Percentiles rank a stretch among this genome's conserved stretches.
Evolutionary conservation across 2,888 invertebrate genomes (phyloP).

Genomic region (Drosophila peninsularis): DNA sequence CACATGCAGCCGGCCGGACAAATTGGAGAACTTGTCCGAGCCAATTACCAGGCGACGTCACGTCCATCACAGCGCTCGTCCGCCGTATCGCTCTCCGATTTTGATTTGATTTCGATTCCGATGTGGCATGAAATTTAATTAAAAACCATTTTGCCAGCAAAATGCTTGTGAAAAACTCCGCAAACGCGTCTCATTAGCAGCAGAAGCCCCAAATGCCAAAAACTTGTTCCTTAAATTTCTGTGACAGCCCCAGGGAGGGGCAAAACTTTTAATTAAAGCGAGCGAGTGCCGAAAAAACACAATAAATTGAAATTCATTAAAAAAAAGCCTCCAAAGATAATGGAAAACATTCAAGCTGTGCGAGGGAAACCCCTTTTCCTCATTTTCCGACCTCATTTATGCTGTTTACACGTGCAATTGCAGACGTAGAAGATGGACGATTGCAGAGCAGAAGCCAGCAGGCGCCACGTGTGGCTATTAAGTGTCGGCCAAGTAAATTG

Average conservation of each 20-base stretch:
- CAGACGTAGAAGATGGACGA: constrained; percentile 1
- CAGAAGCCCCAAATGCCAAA: background rate
- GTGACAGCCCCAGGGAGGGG: constrained; percentile 1
- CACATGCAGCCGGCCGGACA: constrained; percentile 50
- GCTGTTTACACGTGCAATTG: constrained; percentile 31
- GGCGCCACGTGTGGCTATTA: constrained; percentile 24
- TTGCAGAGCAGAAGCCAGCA: constrained; percentile 4
- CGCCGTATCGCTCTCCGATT: constrained; percentile 18
- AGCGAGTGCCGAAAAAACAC: background rate
- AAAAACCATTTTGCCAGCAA: constrained; percentile 19
- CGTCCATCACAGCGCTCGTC: constrained; percentile 17
- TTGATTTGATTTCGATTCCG: constrained; percentile 36
- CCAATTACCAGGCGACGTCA: constrained; percentile 40
- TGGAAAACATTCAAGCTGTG: constrained; percentile 23
- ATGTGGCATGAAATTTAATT: constrained; percentile 34
- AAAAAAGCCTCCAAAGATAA: constrained; percentile 9
- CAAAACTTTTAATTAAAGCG: constrained; percentile 28
- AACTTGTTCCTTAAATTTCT: background rate
- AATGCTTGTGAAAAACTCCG: constrained; percentile 4
- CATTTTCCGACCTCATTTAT: constrained; percentile 9
- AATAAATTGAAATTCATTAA: constrained; percentile 10
- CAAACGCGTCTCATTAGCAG: constrained; percentile 15
- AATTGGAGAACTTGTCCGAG: constrained; percentile 58
- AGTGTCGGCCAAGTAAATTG: constrained; percentile 39
- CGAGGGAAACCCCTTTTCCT: constrained; percentile 19